Evolutionary conservation across 64 coral and sea anemone species (phyloP), one percentile per base, ranked within the genome.

Genomic region (Pocillopora verrucosa): DNA sequence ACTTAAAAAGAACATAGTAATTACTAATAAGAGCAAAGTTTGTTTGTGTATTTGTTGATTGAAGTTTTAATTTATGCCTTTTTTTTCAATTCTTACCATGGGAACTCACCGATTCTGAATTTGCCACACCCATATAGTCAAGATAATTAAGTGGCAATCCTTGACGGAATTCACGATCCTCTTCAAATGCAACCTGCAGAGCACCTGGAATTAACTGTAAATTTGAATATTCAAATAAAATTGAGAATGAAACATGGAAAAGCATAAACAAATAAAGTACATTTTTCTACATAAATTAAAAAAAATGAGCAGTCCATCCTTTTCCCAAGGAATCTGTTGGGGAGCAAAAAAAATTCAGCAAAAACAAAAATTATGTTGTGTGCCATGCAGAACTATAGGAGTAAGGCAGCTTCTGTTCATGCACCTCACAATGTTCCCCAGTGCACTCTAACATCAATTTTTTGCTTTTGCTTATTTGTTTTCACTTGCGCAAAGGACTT

Each of bases 121-220:
- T 95, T 61, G 94, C 79, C 73, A 99, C 87, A 76, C 97, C 97
- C 59, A 88, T 95, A 16, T 90, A 99, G 75, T 92, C 87, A 65
- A 99, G 80, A 84, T 93, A 99, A 77, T 91, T 90, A 0, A 99
- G 64, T 2, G 97, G 97, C 56, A 99, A 86, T 70, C 97, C 97
- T 90, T 95, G 91, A 34, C 97, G 86, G 69, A 99, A 99, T 22
- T 99, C 93, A 25, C 76, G 89, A 87, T 99, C 97, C 24, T 99
- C 97, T 75, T 95, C 97, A 93, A 99, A 95, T 56, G 97, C 97
- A 75, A 89, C 80, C 67, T 93, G 88, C 34, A 99, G 72, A 41
- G 97, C 97, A 60, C 82, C 86, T 61, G 97, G 97, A 84, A 99
- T 70, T 41, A 99, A 76, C 96, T 98, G 26, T 12, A 76, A 87